These are phyloP conservation scores for Etia nguti DNA, from an alignment of 2,113 vertebrate genomes.

Conservation along the genomic window DNA sequence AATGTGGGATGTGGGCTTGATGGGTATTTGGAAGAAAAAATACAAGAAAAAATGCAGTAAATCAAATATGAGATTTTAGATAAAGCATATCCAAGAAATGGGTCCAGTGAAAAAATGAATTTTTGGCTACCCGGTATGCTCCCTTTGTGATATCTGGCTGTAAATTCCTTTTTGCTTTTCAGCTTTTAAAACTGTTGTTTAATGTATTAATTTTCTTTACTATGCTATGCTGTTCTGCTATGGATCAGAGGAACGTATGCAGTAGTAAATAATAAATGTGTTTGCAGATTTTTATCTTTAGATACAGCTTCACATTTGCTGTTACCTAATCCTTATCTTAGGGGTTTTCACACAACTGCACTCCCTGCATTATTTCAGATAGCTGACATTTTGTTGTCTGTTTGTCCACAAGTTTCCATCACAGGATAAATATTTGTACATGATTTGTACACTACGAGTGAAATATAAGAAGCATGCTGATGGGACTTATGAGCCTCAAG, in stretches of 20 bases:
- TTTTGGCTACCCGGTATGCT: background rate
- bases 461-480: background rate
- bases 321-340: background rate
- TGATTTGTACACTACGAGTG: background rate
- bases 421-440: background rate
- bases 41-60: background rate
- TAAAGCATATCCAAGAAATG: background rate
- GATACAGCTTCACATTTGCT: background rate
- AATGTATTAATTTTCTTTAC: no score
- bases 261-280: background rate
- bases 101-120: background rate
- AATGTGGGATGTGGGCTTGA: background rate
- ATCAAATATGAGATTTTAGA: background rate
- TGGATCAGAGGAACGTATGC: background rate
- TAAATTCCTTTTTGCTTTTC: background rate
- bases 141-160: background rate
- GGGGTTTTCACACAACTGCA: background rate
- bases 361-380: background rate
- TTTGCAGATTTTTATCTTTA: background rate
- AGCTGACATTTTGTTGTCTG: background rate
- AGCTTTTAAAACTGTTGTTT: background rate
- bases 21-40: background rate
- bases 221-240: background rate
- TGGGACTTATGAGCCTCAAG: background rate
- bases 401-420: background rate